Base-by-base conservation (phyloP, 2,888 invertebrate genomes). In the Nematopogon swammerdamellus region DNA sequence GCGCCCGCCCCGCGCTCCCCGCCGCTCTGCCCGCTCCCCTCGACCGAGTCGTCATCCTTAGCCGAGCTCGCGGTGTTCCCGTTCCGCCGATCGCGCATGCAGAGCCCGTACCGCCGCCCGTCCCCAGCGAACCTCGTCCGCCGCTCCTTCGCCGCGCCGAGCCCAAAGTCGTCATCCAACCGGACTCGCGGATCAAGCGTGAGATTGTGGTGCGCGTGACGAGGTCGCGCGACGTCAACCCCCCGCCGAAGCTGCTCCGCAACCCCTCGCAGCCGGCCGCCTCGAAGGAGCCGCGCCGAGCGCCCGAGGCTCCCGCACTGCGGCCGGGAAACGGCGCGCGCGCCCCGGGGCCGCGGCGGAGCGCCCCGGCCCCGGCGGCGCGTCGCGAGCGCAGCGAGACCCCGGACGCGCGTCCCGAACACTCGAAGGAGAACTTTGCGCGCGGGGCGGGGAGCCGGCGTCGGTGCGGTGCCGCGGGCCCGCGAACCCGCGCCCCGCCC, bases 321-420 rank as follows among this genome's bases (percentile, higher is more conserved):
- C 62, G 65, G 61, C 16, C 17, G 71, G 71, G 73, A 72, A 72
- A 70, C 69, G 65, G 65, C 54, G 59, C 61, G 67, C 72, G 72
- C 72, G 71, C 69, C 70, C 69, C 71, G 67, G 71, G 67, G 57
- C 63, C 68, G 62, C 65, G 61, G 67, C 70, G 68, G 63, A 66
- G 70, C 64, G 61, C 62, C 63, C 68, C 64, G 68, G 70, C 63
- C 64, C 47, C 60, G 66, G 47, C 44, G 56, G 55, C 55, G 53
- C 60, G 47, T 44, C 8, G 50, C 49, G 18, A 29, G 67, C 63
- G 67, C 59, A 63, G 66, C 61, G 59, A 60, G 63, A 46, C 46
- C 53, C 52, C 51, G 60, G 64, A 57, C 51, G 67, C 62, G 68
- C 50, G 46, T 51, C 52, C 47, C 51, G 51, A 14, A 49, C 47